Evolutionary conservation across 30 jellyfish, hydroid and myxozoan genomes (phyloP).

Genomic region (Hydra vulgaris): DNA sequence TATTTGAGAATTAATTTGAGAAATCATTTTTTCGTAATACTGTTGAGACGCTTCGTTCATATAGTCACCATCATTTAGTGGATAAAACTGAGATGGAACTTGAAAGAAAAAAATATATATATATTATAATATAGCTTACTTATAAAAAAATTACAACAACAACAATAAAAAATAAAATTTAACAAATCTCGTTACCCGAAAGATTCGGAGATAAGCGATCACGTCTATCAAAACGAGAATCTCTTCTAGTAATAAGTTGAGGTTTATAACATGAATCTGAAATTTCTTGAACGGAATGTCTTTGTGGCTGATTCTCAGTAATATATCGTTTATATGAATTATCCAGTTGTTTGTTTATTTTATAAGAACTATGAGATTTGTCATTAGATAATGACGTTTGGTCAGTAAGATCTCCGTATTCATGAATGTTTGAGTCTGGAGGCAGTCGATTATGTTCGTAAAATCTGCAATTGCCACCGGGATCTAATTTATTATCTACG

Average conservation of each 20-base stretch:
- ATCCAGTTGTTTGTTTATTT: not conserved
- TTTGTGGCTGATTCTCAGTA: not conserved
- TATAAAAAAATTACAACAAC: not conserved
- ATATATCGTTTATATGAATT: not conserved
- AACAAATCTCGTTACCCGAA: too few species aligned
- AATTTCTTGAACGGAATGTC: not conserved
- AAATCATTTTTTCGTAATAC: slow-evolving; percentile 93
- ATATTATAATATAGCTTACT: too few species aligned
- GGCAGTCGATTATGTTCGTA: not conserved
- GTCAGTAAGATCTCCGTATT: not conserved
- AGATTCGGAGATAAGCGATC: not conserved
- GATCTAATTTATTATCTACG: not conserved
- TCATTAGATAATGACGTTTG: not conserved
- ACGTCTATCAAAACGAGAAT: not conserved
- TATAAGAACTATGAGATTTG: not conserved
- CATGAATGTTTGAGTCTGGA: not conserved
- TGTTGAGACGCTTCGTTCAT: slow-evolving; percentile 86
- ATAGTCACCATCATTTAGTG: slow-evolving; percentile 51
- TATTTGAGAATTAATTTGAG: slow-evolving; percentile 85
- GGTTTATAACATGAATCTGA: not conserved
- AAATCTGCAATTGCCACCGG: not conserved
- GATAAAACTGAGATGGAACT: slow-evolving; percentile 10
- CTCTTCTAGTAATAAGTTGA: not conserved
- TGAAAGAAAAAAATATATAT: not conserved
- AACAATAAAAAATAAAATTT: too few species aligned